Conservation (phyloP, 2,888 invertebrate species). For the Coleophora flavipennella region DNA sequence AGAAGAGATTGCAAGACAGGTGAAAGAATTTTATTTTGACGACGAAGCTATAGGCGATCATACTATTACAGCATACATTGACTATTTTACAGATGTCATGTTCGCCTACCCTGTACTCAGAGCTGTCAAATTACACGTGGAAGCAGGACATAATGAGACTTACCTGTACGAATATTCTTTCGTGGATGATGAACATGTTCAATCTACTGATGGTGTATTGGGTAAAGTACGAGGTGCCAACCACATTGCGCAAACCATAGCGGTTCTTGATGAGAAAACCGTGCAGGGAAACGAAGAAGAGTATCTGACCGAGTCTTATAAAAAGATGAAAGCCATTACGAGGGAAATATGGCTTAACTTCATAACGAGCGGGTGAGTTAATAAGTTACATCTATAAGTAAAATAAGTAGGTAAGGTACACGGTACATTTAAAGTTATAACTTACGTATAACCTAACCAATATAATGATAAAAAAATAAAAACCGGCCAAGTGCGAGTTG, state of each 20-base stretch:
- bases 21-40: slow-evolving; percentile 33
- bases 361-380: slow-evolving; percentile 31
- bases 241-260: slow-evolving; percentile 25
- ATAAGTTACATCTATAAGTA: too few relatives aligned
- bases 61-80: slow-evolving; percentile 22
- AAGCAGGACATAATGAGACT: slow-evolving; percentile 24
- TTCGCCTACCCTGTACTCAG: slow-evolving; percentile 21
- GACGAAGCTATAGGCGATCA: slow-evolving; percentile 19
- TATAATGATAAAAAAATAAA: too few relatives aligned
- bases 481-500: too few relatives aligned
- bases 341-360: slow-evolving; percentile 34
- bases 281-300: slow-evolving; percentile 6
- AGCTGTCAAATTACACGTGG: slow-evolving; percentile 20
- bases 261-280: slow-evolving; percentile 18
- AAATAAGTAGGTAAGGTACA: too few relatives aligned
- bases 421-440: too few relatives aligned
- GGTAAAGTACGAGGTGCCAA: slow-evolving; percentile 22
- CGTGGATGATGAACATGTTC: slow-evolving; percentile 17
- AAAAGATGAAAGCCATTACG: slow-evolving; percentile 17
- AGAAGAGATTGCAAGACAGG: slow-evolving; percentile 20
- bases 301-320: slow-evolving; percentile 14
- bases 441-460: too few relatives aligned
- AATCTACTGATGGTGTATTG: slow-evolving; percentile 14
- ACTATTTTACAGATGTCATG: slow-evolving; percentile 30
- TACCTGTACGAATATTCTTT: slow-evolving; percentile 31